These are phyloP conservation scores for Ceratitis capitata DNA, from an alignment of 1,140 invertebrate species.

Conservation along the genomic window DNA sequence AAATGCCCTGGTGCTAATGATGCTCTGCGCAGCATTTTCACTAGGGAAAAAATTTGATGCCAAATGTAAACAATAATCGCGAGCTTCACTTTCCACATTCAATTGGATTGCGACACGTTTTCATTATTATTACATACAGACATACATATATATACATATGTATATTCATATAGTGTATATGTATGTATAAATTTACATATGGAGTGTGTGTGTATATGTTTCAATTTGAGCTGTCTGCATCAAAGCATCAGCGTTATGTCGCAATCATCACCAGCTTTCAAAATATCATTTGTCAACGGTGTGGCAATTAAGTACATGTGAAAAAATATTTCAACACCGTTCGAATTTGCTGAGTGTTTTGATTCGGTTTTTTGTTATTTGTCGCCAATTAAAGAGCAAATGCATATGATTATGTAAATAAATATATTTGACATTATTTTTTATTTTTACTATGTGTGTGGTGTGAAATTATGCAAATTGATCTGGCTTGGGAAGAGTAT, in stretches of 20 bases:
- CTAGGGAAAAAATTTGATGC: slow-evolving; percentile 14
- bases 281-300: neutral
- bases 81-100: neutral
- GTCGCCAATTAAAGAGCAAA: neutral
- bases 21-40: neutral
- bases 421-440: too few species aligned
- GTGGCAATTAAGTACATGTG: neutral
- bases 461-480: neutral
- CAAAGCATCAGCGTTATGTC: neutral
- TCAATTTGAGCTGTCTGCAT: neutral
- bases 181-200: too few species aligned
- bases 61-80: neutral
- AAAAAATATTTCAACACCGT: slow-evolving; percentile 1
- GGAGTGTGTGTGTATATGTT: too few species aligned
- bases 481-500: too few species aligned
- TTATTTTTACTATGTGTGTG: too few species aligned
- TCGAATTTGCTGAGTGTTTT: slow-evolving; percentile 1
- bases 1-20: neutral
- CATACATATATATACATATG: neutral
- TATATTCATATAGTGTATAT: neutral
- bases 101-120: neutral
- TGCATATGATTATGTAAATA: neutral
- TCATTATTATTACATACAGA: neutral
- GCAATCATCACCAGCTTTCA: neutral
- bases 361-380: neutral